Evolutionary conservation across 2,113 vertebrate genomes (phyloP).

Genomic region (Hemichromis elongatus): DNA sequence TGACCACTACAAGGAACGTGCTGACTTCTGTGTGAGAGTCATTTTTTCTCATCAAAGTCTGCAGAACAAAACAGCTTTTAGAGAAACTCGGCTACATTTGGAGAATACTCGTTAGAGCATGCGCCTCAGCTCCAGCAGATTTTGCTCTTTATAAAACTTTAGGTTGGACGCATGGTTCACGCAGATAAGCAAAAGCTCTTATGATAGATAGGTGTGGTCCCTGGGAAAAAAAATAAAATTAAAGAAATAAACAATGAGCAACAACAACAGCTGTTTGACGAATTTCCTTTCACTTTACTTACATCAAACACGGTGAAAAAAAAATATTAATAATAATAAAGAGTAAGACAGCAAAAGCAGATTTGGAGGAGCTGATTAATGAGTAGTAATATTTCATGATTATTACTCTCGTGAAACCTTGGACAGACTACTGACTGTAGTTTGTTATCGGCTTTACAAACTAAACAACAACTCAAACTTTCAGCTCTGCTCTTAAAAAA

Average conservation of each 20-base stretch:
- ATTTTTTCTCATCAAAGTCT: background rate
- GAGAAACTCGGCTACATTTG: background rate
- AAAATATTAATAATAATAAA: background rate
- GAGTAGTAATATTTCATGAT: background rate
- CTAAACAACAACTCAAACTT: background rate
- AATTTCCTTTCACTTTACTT: background rate
- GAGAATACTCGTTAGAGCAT: background rate
- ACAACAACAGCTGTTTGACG: background rate
- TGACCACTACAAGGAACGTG: background rate
- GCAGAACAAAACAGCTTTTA: background rate
- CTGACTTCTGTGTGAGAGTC: background rate
- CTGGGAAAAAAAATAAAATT: background rate
- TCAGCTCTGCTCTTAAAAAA: background rate
- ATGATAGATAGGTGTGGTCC: constrained; percentile 22
- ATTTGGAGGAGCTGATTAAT: background rate
- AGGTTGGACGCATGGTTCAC: background rate
- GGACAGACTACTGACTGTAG: background rate
- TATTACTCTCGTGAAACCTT: background rate
- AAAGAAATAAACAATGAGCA: background rate
- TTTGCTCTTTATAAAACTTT: background rate
- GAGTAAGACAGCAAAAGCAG: background rate
- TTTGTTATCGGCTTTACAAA: background rate
- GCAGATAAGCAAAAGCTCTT: background rate
- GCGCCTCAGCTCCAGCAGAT: background rate
- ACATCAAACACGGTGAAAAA: background rate